Conservation (phyloP, 2,113 vertebrate species). For the Parus major region DNA sequence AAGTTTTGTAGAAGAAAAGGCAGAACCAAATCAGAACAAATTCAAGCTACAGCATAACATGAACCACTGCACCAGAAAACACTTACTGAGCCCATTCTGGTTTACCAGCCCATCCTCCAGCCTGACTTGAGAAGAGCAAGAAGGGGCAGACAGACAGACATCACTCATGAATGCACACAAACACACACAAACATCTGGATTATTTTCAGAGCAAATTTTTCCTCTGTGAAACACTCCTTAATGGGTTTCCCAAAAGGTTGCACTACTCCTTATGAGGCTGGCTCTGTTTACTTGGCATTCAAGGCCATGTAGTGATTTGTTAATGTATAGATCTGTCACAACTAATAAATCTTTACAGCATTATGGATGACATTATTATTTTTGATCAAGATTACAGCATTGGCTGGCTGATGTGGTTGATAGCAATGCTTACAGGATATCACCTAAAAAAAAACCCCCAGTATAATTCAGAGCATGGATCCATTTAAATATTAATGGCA, state of each 20-base stretch:
- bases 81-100: not conserved
- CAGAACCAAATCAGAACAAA: not conserved
- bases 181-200: not conserved
- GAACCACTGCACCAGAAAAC: not conserved
- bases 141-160: not conserved
- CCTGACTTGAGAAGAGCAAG: not conserved
- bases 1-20: not conserved
- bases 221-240: not conserved
- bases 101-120: not conserved
- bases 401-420: conserved; percentile 28
- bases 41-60: not conserved
- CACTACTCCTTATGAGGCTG: not conserved
- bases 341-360: conserved; percentile 61
- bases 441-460: not conserved
- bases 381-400: conserved; percentile 66
- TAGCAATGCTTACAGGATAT: conserved; percentile 24
- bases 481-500: conserved; percentile 64
- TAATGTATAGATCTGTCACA: conserved; percentile 65
- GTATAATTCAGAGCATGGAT: conserved; percentile 39
- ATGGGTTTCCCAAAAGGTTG: not conserved
- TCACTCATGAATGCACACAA: not conserved
- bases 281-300: conserved; percentile 39
- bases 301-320: conserved; percentile 36
- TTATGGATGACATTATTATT: conserved; percentile 72
- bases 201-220: not conserved